A percentile compares a stretch with the other conserved stretches of the same genome.
phyloP scores from a whole-genome alignment of 2,797 vertebrate genomes.

The Todus mexicanus region DNA sequence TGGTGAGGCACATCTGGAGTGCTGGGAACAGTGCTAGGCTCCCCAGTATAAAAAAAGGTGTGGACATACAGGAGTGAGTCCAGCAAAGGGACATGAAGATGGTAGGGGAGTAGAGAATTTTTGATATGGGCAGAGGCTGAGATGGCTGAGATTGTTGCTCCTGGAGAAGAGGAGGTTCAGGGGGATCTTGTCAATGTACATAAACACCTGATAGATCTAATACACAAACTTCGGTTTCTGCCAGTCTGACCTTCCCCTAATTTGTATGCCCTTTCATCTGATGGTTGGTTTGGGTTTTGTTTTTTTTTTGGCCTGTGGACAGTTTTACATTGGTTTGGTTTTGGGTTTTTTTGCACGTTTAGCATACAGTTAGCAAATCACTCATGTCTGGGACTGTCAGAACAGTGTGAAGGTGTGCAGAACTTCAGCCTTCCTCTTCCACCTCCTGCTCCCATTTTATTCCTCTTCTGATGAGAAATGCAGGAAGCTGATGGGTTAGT shows the following conservation, averaged over 20 bases:
- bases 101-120: neutral
- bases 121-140: neutral
- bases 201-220: neutral
- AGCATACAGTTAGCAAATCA: neutral
- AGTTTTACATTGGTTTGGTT: neutral
- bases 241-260: neutral
- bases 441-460: neutral
- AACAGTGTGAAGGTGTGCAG: neutral
- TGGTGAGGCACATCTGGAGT: neutral
- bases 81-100: neutral
- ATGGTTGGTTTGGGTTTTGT: too few relatives aligned
- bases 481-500: neutral
- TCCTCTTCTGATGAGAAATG: neutral
- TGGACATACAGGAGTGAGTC: neutral
- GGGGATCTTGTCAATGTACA: neutral
- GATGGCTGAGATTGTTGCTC: neutral
- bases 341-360: neutral
- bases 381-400: neutral
- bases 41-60: neutral
- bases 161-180: neutral
- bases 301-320: neutral
- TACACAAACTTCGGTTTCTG: slow-evolving; percentile 10
- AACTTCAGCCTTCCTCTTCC: neutral
- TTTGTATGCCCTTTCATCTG: neutral
- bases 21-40: neutral